Percentiles rank a stretch among this genome's conserved stretches.
phyloP scores from a whole-genome alignment of 2,113 vertebrate species.

The Oncorhynchus masou region DNA sequence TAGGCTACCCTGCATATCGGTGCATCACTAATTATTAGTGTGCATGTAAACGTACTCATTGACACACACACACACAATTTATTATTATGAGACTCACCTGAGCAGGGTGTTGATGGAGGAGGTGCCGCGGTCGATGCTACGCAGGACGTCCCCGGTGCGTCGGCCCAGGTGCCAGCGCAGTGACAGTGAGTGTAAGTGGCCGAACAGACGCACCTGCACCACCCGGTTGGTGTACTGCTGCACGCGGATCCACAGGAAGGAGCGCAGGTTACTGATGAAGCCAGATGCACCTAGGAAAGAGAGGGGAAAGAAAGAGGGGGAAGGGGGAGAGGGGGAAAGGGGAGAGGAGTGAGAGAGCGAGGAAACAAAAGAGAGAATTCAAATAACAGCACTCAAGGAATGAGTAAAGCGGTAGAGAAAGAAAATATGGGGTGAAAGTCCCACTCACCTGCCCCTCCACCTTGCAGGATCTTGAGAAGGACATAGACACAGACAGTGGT shows the following conservation, averaged over 20 bases:
- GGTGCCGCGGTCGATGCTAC: constrained; percentile 90
- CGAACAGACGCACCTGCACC: constrained; percentile 87
- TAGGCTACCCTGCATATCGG: no score
- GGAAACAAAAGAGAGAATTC: no score
- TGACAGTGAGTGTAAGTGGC: constrained; percentile 86
- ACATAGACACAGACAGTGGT: constrained; percentile 84
- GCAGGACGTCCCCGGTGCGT: constrained; percentile 89
- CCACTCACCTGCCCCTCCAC: constrained; percentile 86
- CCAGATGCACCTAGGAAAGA: constrained; percentile 73
- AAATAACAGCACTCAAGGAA: background rate
- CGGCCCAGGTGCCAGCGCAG: constrained; percentile 93
- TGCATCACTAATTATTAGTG: no score
- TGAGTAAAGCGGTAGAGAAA: no score
- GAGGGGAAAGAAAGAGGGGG: background rate
- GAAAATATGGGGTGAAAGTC: no score
- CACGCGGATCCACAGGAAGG: constrained; percentile 93
- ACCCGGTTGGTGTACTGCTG: constrained; percentile 91
- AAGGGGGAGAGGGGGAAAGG: background rate
- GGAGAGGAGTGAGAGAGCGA: background rate
- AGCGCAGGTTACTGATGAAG: constrained; percentile 89
- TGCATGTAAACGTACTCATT: no score
- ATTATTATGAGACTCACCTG: constrained; percentile 71
- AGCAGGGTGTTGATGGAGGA: constrained; percentile 89
- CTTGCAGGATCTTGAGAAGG: constrained; percentile 89
- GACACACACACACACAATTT: background rate